Evolutionary conservation across 2,113 vertebrate genomes (phyloP).

Genomic region (Eleginops maclovinus): DNA sequence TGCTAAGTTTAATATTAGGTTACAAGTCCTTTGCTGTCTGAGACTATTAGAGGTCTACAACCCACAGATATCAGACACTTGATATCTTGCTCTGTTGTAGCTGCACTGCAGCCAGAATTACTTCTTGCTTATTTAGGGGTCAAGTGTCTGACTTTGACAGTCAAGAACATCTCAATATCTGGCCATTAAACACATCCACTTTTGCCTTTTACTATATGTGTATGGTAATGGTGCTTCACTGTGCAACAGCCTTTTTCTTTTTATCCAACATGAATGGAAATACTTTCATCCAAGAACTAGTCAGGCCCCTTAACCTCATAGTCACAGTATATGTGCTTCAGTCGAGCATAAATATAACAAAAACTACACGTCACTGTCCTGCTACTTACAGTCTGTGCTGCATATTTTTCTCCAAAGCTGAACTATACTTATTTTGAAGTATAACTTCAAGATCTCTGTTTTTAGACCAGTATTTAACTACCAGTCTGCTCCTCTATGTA

Average conservation of each 20-base stretch:
- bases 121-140: slow-evolving; percentile 1
- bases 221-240: background rate
- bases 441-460: slow-evolving; percentile 3
- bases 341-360: background rate
- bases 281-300: background rate
- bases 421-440: slow-evolving; percentile 1
- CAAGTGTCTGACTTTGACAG: background rate
- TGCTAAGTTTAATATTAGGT: slow-evolving; percentile 6
- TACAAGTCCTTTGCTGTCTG: background rate
- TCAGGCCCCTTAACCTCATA: background rate
- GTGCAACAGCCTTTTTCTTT: background rate
- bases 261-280: background rate
- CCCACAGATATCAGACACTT: background rate
- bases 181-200: background rate
- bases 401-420: background rate
- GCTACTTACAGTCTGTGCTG: background rate
- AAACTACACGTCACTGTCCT: background rate
- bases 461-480: slow-evolving; percentile 14
- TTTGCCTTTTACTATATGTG: slow-evolving; percentile 3
- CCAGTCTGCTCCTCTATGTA: slow-evolving; percentile 15
- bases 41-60: background rate
- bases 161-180: background rate
- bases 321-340: background rate
- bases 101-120: background rate
- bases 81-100: background rate